Evolutionary conservation across 2,888 invertebrate genomes (phyloP).

Genomic region (Notodonta ziczac): DNA sequence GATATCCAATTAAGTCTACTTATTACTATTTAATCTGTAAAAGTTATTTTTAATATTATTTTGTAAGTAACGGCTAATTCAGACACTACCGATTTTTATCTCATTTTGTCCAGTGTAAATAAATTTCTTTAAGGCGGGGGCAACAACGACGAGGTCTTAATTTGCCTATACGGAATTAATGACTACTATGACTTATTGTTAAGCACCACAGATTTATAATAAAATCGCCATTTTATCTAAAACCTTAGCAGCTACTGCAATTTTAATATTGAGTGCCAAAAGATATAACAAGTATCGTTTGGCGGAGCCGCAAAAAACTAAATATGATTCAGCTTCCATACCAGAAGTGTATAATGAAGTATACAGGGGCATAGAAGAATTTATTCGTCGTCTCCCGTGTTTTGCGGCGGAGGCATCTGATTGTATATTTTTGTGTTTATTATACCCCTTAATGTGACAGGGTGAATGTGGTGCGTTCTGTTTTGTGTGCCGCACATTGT

Average conservation of each 20-base stretch:
- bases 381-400: conserved; percentile 44
- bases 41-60: too few relatives aligned
- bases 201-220: not conserved
- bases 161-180: too few relatives aligned
- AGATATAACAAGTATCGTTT: conserved; percentile 45
- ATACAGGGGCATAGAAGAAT: conserved; percentile 43
- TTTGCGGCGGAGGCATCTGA: conserved; percentile 61
- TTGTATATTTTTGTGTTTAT: conserved; percentile 69
- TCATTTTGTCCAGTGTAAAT: too few relatives aligned
- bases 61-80: too few relatives aligned
- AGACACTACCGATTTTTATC: too few relatives aligned
- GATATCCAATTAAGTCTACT: too few relatives aligned
- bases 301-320: conserved; percentile 29
- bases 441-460: conserved; percentile 75
- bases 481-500: conserved; percentile 44
- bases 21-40: too few relatives aligned
- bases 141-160: too few relatives aligned
- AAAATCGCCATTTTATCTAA: conserved; percentile 30
- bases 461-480: conserved; percentile 62
- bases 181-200: too few relatives aligned
- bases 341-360: conserved; percentile 50
- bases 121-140: too few relatives aligned
- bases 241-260: conserved; percentile 34
- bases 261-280: conserved; percentile 38
- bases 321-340: conserved; percentile 50